Percentiles rank a stretch among this genome's conserved stretches.
Conservation (phyloP, 2,113 vertebrate genomes). For the Carassius carassius region DNA sequence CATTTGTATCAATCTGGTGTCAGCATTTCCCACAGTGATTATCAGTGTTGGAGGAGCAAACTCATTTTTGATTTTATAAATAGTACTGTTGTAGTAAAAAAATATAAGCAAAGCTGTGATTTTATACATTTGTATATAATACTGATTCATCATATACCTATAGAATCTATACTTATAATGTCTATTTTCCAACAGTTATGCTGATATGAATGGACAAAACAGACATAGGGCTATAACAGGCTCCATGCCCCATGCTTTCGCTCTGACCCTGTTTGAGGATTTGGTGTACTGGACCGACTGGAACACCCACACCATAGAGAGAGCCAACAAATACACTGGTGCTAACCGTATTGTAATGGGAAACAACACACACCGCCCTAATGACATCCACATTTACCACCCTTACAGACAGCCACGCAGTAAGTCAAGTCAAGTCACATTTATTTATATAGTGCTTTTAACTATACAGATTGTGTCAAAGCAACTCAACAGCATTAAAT, state of each 20-base stretch:
- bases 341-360: slow-evolving; percentile 80
- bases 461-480: too few relatives aligned
- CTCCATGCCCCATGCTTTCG: slow-evolving; percentile 87
- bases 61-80: too few relatives aligned
- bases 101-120: not conserved
- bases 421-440: slow-evolving; percentile 54
- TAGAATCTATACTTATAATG: not conserved
- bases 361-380: slow-evolving; percentile 94
- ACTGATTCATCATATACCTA: not conserved
- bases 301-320: slow-evolving; percentile 95
- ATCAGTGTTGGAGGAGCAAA: not conserved
- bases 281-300: slow-evolving; percentile 97
- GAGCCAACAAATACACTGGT: slow-evolving; percentile 93
- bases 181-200: slow-evolving; percentile 77
- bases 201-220: slow-evolving; percentile 87
- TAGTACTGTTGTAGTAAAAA: too few relatives aligned
- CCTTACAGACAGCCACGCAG: slow-evolving; percentile 92
- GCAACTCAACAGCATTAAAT: too few relatives aligned
- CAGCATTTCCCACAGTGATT: not conserved
- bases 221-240: slow-evolving; percentile 89
- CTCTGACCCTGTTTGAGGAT: slow-evolving; percentile 93
- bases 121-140: not conserved
- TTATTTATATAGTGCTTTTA: too few relatives aligned
- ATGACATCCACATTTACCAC: slow-evolving; percentile 95
- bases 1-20: not conserved